These are phyloP conservation scores for Toxotes jaculatrix DNA, from an alignment of 2,113 vertebrate species.

Conservation along the genomic window DNA sequence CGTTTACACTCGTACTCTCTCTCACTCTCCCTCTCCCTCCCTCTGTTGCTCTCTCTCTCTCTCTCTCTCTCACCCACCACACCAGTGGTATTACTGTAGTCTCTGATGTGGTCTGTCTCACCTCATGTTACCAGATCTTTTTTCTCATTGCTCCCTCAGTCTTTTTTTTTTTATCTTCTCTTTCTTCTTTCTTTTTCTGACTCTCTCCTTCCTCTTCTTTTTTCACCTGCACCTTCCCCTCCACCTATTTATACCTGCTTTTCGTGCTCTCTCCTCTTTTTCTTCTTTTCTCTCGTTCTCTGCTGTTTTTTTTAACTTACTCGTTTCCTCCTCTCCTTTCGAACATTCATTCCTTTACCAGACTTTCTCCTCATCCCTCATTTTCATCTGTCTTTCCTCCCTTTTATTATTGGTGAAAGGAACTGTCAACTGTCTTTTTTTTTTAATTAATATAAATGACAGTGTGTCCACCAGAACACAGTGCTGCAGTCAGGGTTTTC, in stretches of 20 bases:
- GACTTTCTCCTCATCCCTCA: neutral
- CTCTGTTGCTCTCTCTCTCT: slow-evolving; percentile 28
- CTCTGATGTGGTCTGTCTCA: slow-evolving; percentile 56
- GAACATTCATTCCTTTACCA: neutral
- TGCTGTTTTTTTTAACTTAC: neutral
- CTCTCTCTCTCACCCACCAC: slow-evolving; percentile 1
- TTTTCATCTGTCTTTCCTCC: neutral
- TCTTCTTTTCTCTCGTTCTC: neutral
- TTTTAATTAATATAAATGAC: no score
- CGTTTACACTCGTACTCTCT: slow-evolving; percentile 31
- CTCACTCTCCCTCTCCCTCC: slow-evolving; percentile 11
- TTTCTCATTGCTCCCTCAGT: slow-evolving; percentile 6
- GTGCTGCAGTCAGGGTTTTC: no score
- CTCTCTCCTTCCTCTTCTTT: neutral
- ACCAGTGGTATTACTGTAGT: neutral
- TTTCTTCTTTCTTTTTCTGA: neutral
- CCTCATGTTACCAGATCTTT: slow-evolving; percentile 43
- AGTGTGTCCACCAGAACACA: no score
- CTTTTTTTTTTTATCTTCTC: slow-evolving; percentile 1
- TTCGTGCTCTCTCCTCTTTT: neutral
- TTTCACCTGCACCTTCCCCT: neutral
- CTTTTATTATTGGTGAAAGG: no score
- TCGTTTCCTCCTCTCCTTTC: neutral
- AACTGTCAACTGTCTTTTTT: no score
- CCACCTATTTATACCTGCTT: neutral